Base-by-base conservation (phyloP, 2,797 vertebrate genomes). In the Gobionotothen gibberifrons region DNA sequence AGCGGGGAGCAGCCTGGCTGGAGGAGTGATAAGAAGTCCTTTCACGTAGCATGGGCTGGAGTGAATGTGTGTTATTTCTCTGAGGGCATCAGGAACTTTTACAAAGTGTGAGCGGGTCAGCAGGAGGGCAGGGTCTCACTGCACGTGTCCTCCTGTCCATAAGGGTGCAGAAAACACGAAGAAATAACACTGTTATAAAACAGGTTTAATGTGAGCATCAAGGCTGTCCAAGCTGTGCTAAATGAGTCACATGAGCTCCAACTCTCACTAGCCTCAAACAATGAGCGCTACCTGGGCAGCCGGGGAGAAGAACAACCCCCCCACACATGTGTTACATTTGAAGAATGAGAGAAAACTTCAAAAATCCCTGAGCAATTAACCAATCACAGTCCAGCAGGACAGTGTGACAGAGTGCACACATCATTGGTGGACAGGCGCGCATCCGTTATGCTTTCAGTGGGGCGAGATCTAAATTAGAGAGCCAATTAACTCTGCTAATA, bases 401-500 rank as follows among this genome's bases (percentile, higher is more conserved):
- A 90, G 90, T 58, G 96, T 98, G 97, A 98, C 96, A 95, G 94
- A 99, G 97, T 97, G 94, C 94, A 95, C 94, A 94, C 96, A 96
- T 98, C 96, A 97, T 93, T 93, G 95, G 94, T 92, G 93, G 95
- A 96, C 95, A 93, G 94, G 90, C 94, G 90, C 83, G 87, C 98
- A 99, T 98, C 97, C 96, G 95, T 99, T 97, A 98, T 96, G 97
- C 96, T 97, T 99, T 99, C 96, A 98, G 91, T 89, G 92, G 92
- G 93, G 94, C 96, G 93, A 98, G 97, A 97, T 98, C 97, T 99
- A 99, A 99, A 99, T 98, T 98, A 97, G 97, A 97, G 97, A 98
- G 97, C 97, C 97, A 99, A 99, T 99, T 99, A 99, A 98, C 97
- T 94, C 96, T 95, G 95, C 97, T 99, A 99, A 99, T 99, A 98